Base-by-base conservation (phyloP, 2,113 vertebrate species). In the Oreochromis tanganicae region DNA sequence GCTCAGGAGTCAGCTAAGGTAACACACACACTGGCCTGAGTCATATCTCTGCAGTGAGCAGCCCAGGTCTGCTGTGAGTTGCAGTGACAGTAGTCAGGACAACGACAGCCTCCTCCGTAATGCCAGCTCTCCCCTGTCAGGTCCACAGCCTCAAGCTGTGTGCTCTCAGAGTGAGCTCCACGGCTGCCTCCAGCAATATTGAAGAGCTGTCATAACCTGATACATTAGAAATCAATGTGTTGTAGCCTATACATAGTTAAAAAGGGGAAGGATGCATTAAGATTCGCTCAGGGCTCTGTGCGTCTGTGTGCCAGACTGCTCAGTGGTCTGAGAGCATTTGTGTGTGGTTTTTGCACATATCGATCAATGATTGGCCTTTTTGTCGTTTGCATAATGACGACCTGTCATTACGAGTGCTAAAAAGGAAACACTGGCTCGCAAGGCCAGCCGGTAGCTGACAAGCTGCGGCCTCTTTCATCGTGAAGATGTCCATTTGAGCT, bases 121-220 rank as follows among this genome's bases (percentile, higher is more conserved):
- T 85, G 88, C 91, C 89, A 84, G 87, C 90, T 83, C 90, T 91
- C 83, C 90, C 85, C 88, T 93, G 93, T 93, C 93, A 93, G 88
- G 84, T 83, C 86, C 56, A 82, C 84, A 87, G 88, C 91, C 91
- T 52, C 36, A 5, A 92, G 89, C 81, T 71, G 84, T 80, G 82
- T 52, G 55, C 88, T 87, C 86, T 71, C 16, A 3, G 81, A 84
- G 66, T 32, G 32, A 88, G 56, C 85, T 79, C 83, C 55, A 32
- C 32, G 48, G 87, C 88, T 73, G 91, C 92, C 92, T 92, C 55
- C 84, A 93, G 91, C 91, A 36, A 61, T 91, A 94, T 93, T 81
- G 94, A 93, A 92, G 91, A 95, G 86, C 93, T 94, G 95, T 94
- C 95, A 96, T 92, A 91, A 90, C 80, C 90, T 94, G 90, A 94